Base-by-base conservation (phyloP, 2,888 invertebrate genomes). In the Caenorhabditis panamensis region DNA sequence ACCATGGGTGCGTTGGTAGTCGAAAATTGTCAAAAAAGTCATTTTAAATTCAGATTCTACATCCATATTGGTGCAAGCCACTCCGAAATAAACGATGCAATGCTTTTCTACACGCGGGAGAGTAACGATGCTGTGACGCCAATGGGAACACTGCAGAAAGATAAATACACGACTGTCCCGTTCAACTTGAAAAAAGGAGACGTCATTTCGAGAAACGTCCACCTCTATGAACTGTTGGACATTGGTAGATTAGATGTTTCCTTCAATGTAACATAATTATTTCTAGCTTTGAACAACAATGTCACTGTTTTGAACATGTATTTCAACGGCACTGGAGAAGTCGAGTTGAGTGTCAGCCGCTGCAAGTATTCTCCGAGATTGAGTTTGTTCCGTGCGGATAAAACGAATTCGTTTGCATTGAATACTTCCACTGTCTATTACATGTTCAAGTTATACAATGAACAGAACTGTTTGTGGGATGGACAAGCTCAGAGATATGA, bases 311-410 rank as follows among this genome's bases (percentile, higher is more conserved):
- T 72, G 2, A 11, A 56, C 20, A 31, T 54, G 5, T 51, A 26
- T 31, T 47, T 63, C 44, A 72, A 63, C 11, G 37, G 41, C 16
- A 63, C 72, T 28, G 72, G 72, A 8, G 28, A 54, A 0, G 44
- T 72, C 0, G 24, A 56, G 3, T 36, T 72, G 1, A 63, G 44
- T 18, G 56, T 72, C 22, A 63, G 63, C 22, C 26, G 72, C 1
- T 72, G 72, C 44, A 44, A 56, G 24, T 63, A 56, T 20, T 56
- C 72, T 9, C 62, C 62, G 5, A 62, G 54, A 36, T 22, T 72
- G 6, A 63, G 47, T 24, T 20, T 72, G 5, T 72, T 72, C 16
- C 24, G 6, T 6, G 53, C 44, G 3, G 36, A 18, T 31, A 47
- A 31, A n/a, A 31, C 9, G 11, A 47, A 36, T 20, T 31, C 62